Base-by-base conservation (phyloP, 2,888 invertebrate genomes). In the Mythimna impura region DNA sequence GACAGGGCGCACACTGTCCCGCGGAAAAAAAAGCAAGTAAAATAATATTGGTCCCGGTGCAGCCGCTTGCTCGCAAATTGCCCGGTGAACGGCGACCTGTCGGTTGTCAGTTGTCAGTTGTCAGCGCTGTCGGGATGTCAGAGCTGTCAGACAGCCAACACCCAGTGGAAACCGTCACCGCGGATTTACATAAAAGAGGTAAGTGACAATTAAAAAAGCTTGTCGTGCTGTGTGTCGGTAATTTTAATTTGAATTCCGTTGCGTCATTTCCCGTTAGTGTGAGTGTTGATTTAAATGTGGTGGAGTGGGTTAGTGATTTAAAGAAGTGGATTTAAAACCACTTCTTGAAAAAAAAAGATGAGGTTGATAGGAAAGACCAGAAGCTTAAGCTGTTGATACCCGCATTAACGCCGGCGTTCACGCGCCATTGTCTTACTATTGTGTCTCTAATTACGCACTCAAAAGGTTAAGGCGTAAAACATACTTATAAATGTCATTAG, bases 171-270 rank as follows among this genome's bases (percentile, higher is more conserved):
- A 88, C 89, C 87, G 91, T 88, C 92, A 89, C 87, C 92, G 88
- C 90, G 91, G 93, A 94, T 94, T 94, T 93, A 93, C 95, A 94
- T 95, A 94, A 93, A 93, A 93, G 91, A 92, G 91, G 89, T 91
- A 92, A 92, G 89, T 92, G 93, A 93, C 93, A 93, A 93, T 93
- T 93, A 93, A 92, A 93, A 91, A 91, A 89, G 88, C 85, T 87
- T 89, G 90, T 89, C 88, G 87, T 88, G 90, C 89, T 87, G 87
- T 86, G 85, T 82, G 85, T 87, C 87, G 70, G 76, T 72, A 82
- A 86, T 84, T 83, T 83, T 77, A 80, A 81, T 87, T 87, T 78
- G 74, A 78, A 77, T 80, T 73, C 73, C 85, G 88, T 84, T 84
- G 84, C 81, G 82, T 88, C 84, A 85, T 82, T 84, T 86, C 79